Conservation (phyloP, 2,113 vertebrate species). For the Gobius niger region DNA sequence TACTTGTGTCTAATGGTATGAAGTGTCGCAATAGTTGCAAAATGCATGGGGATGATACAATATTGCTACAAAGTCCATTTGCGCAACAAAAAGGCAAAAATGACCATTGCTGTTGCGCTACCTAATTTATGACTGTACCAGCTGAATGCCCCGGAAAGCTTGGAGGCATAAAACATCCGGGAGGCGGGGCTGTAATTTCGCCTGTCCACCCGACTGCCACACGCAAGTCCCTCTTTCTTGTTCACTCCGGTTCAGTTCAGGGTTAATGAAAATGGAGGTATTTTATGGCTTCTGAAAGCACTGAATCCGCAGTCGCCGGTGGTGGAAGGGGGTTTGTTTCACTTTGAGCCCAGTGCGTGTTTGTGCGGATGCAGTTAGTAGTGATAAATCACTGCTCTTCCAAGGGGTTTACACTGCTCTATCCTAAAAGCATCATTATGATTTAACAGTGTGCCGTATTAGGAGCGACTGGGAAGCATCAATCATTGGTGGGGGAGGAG, state of each 20-base stretch:
- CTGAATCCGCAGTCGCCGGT: conserved; percentile 37
- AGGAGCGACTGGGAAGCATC: conserved; percentile 34
- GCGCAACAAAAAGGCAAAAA: conserved; percentile 15
- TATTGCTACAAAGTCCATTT: conserved; percentile 10
- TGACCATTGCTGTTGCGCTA: conserved; percentile 22
- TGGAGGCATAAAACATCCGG: conserved; percentile 36
- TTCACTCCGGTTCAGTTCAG: conserved; percentile 54
- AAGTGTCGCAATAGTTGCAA: conserved; percentile 24
- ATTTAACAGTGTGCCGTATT: conserved; percentile 44
- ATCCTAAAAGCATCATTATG: conserved; percentile 27
- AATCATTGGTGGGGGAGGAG: conserved; percentile 19
- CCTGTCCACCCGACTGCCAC: conserved; percentile 29
- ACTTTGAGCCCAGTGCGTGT: conserved; percentile 11
- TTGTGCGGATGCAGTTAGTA: background rate
- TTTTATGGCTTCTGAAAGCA: conserved; percentile 48
- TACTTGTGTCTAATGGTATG: conserved; percentile 50
- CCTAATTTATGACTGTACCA: conserved; percentile 32
- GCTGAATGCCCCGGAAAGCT: conserved; percentile 15
- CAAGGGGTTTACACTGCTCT: conserved; percentile 39
- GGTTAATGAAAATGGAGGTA: conserved; percentile 59
- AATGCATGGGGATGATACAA: conserved; percentile 22
- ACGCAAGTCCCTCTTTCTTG: conserved; percentile 27
- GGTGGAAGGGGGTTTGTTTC: conserved; percentile 35
- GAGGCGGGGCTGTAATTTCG: conserved; percentile 33
- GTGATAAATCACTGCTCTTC: conserved; percentile 30